Evolutionary conservation across 2,888 invertebrate species (phyloP), one percentile per base, ranked within the genome.

Genomic region (Endomychus coccineus): DNA sequence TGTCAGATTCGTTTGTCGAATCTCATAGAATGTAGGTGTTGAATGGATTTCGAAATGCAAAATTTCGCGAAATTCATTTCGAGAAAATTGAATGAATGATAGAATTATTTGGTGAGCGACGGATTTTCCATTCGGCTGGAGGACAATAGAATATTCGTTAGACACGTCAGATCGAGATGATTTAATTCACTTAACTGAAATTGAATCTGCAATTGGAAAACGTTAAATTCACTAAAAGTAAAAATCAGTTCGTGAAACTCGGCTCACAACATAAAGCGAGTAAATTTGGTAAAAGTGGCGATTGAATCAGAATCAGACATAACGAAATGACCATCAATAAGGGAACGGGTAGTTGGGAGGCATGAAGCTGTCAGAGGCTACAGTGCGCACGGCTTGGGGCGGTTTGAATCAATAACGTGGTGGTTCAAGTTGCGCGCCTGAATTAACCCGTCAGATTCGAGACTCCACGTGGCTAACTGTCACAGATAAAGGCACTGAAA

Each of bases 391-490:
- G 48, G 52, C 51, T 52, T 41, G 51, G 49, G 52, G 51, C 51
- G 51, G 48, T 52, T 53, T 51, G 51, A 54, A 54, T 54, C 54
- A 53, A 54, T 54, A 54, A 51, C 48, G 48, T 45, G 43, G 49
- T 49, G 49, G 50, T 47, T 52, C 49, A 50, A 48, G 50, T 51
- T 19, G n/a, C 21, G 21, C 21, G 21, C 21, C 21, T 19, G 21
- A 19, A 19, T 19, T 19, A 19, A 19, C 21, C n/a, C 21, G 21
- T 19, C 21, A 19, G n/a, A 6, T 19, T n/a, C n/a, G 21, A 19
- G 21, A 25, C 5, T 25, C 13, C 29, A 7, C 29, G 7, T 15
- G 29, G 9, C 9, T 5, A 15, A 13, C 9, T n/a, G n/a, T n/a
- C n/a, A n/a, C n/a, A n/a, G n/a, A n/a, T n/a, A n/a, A n/a, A n/a